phyloP scores from a whole-genome alignment of 2,113 vertebrate species.

The Phocoena sinus region DNA sequence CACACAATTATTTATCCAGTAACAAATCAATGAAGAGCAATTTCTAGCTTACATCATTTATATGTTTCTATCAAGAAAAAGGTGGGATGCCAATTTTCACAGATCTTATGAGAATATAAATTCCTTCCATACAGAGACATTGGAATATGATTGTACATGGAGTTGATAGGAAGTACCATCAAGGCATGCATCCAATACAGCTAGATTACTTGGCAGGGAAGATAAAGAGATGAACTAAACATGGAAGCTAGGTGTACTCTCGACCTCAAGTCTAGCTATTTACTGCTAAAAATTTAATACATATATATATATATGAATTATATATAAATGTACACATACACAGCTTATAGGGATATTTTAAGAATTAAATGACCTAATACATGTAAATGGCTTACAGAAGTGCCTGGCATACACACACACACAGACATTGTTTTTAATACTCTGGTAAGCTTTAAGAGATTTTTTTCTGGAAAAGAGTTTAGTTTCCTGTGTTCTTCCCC shows the following conservation, averaged over 20 bases:
- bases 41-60: background rate
- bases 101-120: conserved; percentile 26
- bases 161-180: background rate
- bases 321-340: background rate
- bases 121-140: conserved; percentile 7
- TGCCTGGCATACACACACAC: background rate
- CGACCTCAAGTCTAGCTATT: background rate
- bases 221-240: background rate
- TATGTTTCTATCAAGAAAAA: background rate
- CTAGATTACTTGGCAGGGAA: background rate
- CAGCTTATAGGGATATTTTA: background rate
- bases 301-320: background rate
- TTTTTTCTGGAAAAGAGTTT: background rate
- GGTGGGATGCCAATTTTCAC: background rate
- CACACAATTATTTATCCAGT: background rate
- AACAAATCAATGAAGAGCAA: background rate
- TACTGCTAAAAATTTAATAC: conserved; percentile 12
- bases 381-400: background rate
- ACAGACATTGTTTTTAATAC: conserved; percentile 9
- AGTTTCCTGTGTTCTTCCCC: background rate
- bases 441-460: background rate
- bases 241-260: conserved; percentile 12
- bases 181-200: background rate
- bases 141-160: background rate
- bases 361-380: background rate